These are phyloP conservation scores for Nylanderia fulva DNA, from an alignment of 1,140 invertebrate genomes.

Conservation along the genomic window DNA sequence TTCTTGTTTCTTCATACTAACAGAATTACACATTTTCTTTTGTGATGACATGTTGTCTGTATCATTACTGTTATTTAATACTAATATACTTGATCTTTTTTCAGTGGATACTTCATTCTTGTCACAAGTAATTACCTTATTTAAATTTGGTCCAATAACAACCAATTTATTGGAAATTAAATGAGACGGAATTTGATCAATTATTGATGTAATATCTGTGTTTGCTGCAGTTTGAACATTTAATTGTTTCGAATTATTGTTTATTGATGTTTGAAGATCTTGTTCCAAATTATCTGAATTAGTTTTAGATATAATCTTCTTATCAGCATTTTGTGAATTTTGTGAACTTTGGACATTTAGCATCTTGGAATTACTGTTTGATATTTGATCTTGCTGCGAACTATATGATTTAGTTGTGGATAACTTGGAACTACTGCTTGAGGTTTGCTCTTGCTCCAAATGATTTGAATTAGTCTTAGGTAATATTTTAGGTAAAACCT, in stretches of 20 bases:
- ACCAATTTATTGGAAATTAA: slow-evolving; percentile 75
- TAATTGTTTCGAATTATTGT: slow-evolving; percentile 70
- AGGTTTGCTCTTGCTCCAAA: slow-evolving; percentile 46
- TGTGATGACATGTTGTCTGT: background rate
- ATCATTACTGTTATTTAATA: background rate
- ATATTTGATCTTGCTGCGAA: no score
- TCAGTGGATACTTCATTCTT: background rate
- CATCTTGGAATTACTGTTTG: no score
- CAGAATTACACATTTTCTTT: background rate
- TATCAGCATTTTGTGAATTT: background rate
- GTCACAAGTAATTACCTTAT: slow-evolving; percentile 13
- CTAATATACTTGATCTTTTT: background rate
- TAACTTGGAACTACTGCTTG: slow-evolving; percentile 66
- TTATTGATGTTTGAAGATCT: slow-evolving; percentile 63
- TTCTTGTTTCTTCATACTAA: background rate
- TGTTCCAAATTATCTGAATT: slow-evolving; percentile 48
- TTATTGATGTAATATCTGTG: slow-evolving; percentile 73
- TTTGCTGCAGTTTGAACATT: slow-evolving; percentile 74
- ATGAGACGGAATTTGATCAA: slow-evolving; percentile 74
- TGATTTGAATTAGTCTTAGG: slow-evolving; percentile 36
- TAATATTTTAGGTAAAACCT: background rate
- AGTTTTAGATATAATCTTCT: slow-evolving; percentile 1
- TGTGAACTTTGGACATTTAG: no score
- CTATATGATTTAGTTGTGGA: no score
- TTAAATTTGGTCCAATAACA: slow-evolving; percentile 71